Evolutionary conservation across 2,888 invertebrate species (phyloP).

Genomic region (Heterodera filipjevi): DNA sequence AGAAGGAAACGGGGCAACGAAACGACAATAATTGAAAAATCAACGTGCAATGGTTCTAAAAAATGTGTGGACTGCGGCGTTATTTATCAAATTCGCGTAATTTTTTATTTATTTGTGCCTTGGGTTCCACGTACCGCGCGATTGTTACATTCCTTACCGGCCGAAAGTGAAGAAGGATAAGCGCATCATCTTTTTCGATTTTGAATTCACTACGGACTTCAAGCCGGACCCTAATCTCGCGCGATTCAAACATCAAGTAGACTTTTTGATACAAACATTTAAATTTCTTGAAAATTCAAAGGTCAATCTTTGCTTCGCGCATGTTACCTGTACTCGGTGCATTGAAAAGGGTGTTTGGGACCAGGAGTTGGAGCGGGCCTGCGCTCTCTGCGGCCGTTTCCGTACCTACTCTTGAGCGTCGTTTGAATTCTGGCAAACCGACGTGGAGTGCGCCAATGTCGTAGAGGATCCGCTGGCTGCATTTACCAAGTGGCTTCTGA

Average conservation of each 20-base stretch:
- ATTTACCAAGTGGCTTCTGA: background rate
- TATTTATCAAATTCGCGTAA: too few species aligned
- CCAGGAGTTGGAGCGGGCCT: background rate
- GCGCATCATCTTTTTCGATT: background rate
- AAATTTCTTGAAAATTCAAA: background rate
- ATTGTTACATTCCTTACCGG: background rate
- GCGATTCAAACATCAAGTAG: background rate
- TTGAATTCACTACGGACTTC: conserved; percentile 5
- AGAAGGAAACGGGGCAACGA: too few species aligned
- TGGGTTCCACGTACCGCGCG: background rate
- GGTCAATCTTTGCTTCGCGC: background rate
- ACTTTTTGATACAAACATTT: background rate
- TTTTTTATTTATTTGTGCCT: background rate
- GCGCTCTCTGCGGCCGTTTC: background rate
- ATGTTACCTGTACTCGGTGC: background rate
- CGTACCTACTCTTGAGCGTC: background rate
- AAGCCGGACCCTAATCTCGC: background rate
- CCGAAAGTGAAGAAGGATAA: background rate
- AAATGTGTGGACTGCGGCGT: too few species aligned
- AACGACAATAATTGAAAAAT: too few species aligned
- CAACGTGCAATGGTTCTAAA: too few species aligned
- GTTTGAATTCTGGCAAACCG: too few species aligned
- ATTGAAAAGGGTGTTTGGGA: background rate
- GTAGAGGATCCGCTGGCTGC: background rate
- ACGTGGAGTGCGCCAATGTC: background rate